A percentile compares a stretch with the other conserved stretches of the same genome.
phyloP scores from a whole-genome alignment of 2,113 vertebrate species.

The Platysternon megacephalum region DNA sequence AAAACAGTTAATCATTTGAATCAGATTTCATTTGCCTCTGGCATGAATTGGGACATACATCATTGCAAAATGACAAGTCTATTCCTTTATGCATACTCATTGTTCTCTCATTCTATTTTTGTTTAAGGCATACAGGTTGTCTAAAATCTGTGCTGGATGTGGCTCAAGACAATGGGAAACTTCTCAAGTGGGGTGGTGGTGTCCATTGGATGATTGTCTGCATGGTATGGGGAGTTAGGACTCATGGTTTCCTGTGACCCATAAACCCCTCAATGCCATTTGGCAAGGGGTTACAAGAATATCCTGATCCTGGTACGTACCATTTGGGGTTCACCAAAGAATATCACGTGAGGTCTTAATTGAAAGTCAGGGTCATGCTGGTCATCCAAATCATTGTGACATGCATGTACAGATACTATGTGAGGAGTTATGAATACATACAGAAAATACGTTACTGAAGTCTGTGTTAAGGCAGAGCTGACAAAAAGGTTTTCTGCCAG shows the following conservation, averaged over 20 bases:
- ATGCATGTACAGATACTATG: not conserved
- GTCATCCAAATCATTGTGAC: not conserved
- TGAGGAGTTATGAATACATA: not conserved
- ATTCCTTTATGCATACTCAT: not conserved
- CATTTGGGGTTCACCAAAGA: not conserved
- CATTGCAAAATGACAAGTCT: not conserved
- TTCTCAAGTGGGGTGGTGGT: not conserved
- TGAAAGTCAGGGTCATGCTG: not conserved
- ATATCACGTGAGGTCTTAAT: not conserved
- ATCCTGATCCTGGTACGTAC: not conserved
- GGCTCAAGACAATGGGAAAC: not conserved
- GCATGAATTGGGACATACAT: not conserved
- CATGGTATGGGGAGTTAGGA: not conserved
- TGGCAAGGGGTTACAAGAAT: not conserved
- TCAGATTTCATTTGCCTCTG: not conserved
- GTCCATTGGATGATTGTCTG: not conserved
- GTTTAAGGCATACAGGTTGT: not conserved
- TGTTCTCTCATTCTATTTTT: not conserved
- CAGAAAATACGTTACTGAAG: not conserved
- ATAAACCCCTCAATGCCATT: not conserved
- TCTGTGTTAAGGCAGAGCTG: not conserved
- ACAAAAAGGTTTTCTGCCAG: not conserved
- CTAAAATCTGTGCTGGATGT: not conserved
- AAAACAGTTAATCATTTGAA: constrained; percentile 14
- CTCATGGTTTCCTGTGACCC: not conserved